Base-by-base conservation (phyloP, 2,797 vertebrate genomes). In the Siniperca scherzeri region DNA sequence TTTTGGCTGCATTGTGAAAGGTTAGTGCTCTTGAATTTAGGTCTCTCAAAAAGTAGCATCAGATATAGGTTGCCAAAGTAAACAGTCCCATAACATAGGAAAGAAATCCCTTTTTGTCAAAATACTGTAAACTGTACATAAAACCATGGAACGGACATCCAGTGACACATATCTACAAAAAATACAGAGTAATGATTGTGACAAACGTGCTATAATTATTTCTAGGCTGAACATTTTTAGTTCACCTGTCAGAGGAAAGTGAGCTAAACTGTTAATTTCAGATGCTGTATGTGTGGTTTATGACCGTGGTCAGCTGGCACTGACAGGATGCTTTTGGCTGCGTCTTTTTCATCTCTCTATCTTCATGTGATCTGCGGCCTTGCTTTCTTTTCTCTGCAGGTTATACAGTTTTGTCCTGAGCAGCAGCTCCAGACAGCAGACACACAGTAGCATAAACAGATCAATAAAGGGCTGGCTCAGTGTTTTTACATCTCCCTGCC, bases 401-500 rank as follows among this genome's bases (percentile, higher is more conserved):
- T 73, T 52, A 62, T 33, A 52, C 25, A n/a, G 48, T 88, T 22
- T n/a, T 62, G 77, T 67, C 55, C 55, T 7, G 79, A 85, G 66
- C 80, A 76, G 77, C 71, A 67, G 87, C 76, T 80, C 48, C 65
- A 78, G 78, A 83, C 80, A 53, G 80, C 80, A 71, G 78, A 85
- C 70, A 3, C 72, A 68, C 77, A 64, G 46, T n/a, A 82, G 61
- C 67, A 71, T 48, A 81, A 89, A 89, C 81, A 50, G 81, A 92
- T 91, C 87, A 81, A 91, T 90, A 69, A 46, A 25, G n/a, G 60
- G 73, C 65, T 3, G 0, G 17, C 72, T 69, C n/a, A 6, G 52
- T 46, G 74, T 78, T 68, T 77, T 78, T 70, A 64, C 74, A 80
- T 85, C 56, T 70, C 70, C 42, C 70, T 17, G 6, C 68, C 67